Conservation (phyloP, 2,888 invertebrate genomes). For the Melipona bicolor region DNA sequence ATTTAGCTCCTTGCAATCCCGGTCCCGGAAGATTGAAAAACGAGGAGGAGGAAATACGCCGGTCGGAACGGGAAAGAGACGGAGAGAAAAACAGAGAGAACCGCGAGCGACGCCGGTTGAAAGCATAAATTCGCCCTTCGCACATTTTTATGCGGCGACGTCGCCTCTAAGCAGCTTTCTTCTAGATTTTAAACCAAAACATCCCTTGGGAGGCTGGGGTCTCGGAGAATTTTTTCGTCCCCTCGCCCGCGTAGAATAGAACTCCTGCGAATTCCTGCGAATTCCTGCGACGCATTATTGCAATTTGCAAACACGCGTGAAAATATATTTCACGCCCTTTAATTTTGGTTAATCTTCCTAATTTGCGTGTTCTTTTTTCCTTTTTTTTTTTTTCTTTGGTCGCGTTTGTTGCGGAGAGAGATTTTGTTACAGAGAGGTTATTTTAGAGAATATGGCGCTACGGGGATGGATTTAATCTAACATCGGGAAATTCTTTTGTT, state of each 20-base stretch:
- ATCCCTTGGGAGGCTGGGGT: conserved; percentile 75
- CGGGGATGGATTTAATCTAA: not conserved
- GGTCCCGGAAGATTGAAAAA: conserved; percentile 48
- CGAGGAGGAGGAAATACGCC: conserved; percentile 48
- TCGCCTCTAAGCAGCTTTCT: conserved; percentile 81
- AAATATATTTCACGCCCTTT: not conserved
- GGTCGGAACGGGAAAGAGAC: conserved; percentile 12
- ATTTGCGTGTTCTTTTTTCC: no score
- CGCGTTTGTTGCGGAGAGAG: no score
- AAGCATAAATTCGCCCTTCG: conserved; percentile 68
- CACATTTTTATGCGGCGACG: conserved; percentile 70
- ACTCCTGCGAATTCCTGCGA: not conserved
- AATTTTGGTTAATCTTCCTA: not conserved
- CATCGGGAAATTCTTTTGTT: not conserved
- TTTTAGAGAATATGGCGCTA: not conserved
- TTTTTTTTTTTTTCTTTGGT: not conserved
- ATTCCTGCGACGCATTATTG: not conserved
- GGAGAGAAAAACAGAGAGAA: conserved; percentile 8
- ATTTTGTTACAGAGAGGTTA: not conserved
- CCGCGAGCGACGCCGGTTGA: conserved; percentile 41
- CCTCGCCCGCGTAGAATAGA: conserved; percentile 18
- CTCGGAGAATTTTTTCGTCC: conserved; percentile 47
- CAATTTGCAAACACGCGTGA: not conserved
- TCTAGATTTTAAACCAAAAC: conserved; percentile 77
- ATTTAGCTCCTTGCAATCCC: conserved; percentile 70